Evolutionary conservation across 2,113 vertebrate species (phyloP).

Genomic region (Psettodes erumei): DNA sequence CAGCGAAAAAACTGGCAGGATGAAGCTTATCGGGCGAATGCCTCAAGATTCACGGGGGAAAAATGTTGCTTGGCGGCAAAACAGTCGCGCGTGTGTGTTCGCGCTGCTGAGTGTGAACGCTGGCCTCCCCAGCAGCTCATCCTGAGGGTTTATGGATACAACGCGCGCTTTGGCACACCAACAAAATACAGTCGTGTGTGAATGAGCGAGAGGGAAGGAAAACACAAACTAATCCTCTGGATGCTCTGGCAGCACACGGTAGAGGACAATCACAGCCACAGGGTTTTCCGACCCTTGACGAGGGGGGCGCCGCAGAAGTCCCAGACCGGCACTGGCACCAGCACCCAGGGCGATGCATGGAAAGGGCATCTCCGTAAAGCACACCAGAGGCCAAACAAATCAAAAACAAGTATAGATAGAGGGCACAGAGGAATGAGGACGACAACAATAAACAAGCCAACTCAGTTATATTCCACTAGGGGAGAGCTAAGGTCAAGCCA

Average conservation of each 20-base stretch:
- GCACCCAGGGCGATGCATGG: conserved; percentile 44
- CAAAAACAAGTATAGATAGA: conserved; percentile 63
- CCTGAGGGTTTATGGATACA: conserved; percentile 53
- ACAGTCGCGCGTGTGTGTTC: conserved; percentile 52
- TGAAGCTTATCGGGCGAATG: conserved; percentile 73
- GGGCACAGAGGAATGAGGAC: conserved; percentile 41
- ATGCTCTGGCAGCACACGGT: conserved; percentile 45
- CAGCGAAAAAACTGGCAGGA: conserved; percentile 71
- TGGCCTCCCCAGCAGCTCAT: conserved; percentile 53
- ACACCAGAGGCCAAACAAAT: conserved; percentile 60
- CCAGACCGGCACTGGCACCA: conserved; percentile 33
- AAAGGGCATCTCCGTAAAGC: conserved; percentile 70
- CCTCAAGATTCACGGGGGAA: conserved; percentile 67
- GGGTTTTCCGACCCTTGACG: conserved; percentile 54
- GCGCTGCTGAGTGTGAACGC: conserved; percentile 35
- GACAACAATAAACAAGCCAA: conserved; percentile 70
- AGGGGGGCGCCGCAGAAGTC: conserved; percentile 39
- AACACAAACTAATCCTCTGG: conserved; percentile 55
- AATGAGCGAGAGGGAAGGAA: conserved; percentile 23
- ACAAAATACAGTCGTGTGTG: conserved; percentile 34
- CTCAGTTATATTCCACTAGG: conserved; percentile 57
- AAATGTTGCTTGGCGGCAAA: conserved; percentile 64
- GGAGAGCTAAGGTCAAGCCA: conserved; percentile 67
- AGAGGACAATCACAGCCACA: conserved; percentile 58
- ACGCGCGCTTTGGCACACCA: conserved; percentile 32